A percentile compares a stretch with the other conserved stretches of the same genome.
These are phyloP conservation scores for Tylochromis polylepis DNA, from an alignment of 2,113 vertebrate genomes.

Conservation along the genomic window DNA sequence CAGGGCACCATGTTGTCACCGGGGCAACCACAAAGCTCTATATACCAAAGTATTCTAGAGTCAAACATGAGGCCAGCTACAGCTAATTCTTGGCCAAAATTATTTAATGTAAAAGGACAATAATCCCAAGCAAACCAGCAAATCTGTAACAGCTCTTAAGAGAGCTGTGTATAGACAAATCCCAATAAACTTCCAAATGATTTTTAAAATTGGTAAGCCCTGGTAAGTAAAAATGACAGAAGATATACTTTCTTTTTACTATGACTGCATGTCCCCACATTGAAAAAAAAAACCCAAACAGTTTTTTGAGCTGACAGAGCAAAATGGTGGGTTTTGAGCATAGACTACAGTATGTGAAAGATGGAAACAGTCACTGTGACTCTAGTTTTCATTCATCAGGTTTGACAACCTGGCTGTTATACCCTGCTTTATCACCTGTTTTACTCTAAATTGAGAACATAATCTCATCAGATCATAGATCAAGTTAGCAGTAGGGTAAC, in stretches of 20 bases:
- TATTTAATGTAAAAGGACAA: neutral
- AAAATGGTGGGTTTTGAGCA: slow-evolving; percentile 7
- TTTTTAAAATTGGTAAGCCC: neutral
- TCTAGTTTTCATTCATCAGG: neutral
- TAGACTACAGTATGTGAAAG: neutral
- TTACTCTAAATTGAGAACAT: neutral
- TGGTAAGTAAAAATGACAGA: neutral
- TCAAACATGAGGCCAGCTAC: neutral
- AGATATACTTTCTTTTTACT: neutral
- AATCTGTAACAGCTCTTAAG: neutral
- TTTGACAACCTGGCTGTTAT: neutral
- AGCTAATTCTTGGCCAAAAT: neutral
- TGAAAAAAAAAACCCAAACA: rapidly evolving
- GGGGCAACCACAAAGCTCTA: neutral
- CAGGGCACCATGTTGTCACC: neutral
- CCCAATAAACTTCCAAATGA: neutral
- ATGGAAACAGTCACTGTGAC: neutral
- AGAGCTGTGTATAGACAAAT: neutral
- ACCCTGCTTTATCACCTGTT: neutral
- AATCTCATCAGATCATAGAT: neutral
- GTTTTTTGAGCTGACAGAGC: neutral
- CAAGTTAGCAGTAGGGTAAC: neutral
- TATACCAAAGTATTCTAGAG: neutral
- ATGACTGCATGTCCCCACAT: neutral
- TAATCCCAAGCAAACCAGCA: neutral